Conservation (phyloP, 2,113 vertebrate species). For the Picathartes gymnocephalus region DNA sequence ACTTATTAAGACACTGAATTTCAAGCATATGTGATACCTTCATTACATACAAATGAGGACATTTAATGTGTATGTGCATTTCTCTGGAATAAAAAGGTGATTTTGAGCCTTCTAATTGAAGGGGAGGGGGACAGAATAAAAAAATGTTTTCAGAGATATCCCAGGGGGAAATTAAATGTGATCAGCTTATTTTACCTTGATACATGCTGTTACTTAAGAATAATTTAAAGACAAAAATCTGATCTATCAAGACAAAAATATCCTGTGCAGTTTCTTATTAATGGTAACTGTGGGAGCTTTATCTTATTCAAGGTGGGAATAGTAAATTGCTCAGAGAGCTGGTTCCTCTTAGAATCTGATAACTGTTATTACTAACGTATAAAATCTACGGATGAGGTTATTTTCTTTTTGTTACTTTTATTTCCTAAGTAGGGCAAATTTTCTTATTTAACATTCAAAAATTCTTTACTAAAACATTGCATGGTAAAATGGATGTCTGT, state of each 20-base stretch:
- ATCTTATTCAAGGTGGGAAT: neutral
- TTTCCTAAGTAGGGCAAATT: neutral
- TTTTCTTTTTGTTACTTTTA: neutral
- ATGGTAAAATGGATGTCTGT: neutral
- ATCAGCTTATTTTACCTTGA: neutral
- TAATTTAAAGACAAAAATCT: conserved; percentile 2
- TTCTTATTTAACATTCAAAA: neutral
- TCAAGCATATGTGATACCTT: neutral
- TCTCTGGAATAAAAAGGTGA: neutral
- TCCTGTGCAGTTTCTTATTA: neutral
- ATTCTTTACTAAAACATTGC: neutral
- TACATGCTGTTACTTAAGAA: neutral
- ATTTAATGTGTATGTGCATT: neutral
- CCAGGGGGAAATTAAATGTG: neutral
- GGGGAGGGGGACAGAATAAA: accelerated
- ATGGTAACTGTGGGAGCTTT: neutral
- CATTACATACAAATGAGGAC: neutral
- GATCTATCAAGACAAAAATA: neutral
- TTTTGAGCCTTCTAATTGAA: neutral
- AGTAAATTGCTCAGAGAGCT: neutral
- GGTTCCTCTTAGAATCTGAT: neutral
- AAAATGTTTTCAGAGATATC: neutral
- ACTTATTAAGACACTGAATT: neutral
- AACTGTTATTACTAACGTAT: neutral
- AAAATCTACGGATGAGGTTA: neutral